A percentile compares a stretch with the other conserved stretches of the same genome.
These are phyloP conservation scores for Cliona cf. orientalis DNA, from an alignment of 37 sponge, comb jelly and placozoan species.

Conservation along the genomic window DNA sequence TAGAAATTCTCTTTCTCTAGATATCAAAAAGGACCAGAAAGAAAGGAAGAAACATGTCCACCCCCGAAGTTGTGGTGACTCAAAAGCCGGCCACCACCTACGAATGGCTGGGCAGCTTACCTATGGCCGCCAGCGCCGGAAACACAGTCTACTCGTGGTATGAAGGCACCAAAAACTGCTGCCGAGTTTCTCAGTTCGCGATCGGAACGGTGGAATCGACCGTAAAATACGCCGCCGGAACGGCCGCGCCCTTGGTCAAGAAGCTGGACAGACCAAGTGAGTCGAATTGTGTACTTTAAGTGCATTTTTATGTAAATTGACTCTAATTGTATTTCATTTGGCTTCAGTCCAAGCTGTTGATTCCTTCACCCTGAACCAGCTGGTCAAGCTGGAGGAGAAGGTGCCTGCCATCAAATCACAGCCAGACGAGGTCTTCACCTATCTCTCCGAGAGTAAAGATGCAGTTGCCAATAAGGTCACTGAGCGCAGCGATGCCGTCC, in stretches of 20 bases:
- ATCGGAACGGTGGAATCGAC: constrained; percentile 54
- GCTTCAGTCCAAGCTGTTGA: constrained; percentile 53
- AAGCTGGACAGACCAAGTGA: constrained; percentile 56
- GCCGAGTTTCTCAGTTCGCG: constrained; percentile 49
- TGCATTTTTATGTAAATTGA: not conserved
- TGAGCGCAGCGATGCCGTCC: constrained; percentile 8
- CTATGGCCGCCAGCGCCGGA: constrained; percentile 52
- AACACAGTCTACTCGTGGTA: constrained; percentile 45
- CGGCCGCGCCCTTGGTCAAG: constrained; percentile 61
- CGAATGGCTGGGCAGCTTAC: constrained; percentile 59
- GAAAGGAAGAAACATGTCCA: not conserved
- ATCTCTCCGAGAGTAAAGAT: constrained; percentile 25
- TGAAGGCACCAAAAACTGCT: constrained; percentile 57
- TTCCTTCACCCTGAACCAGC: constrained; percentile 37
- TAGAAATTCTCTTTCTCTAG: not conserved
- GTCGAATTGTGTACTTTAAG: not conserved
- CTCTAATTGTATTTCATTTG: not conserved
- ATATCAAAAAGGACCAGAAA: not conserved
- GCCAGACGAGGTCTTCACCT: constrained; percentile 44
- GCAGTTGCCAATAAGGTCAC: constrained; percentile 16
- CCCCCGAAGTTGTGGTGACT: not conserved
- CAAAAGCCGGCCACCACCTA: constrained; percentile 44
- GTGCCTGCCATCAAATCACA: constrained; percentile 57
- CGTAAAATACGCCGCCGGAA: constrained; percentile 51
- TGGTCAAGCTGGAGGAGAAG: constrained; percentile 65